Conservation (phyloP, 2,888 invertebrate genomes). For the Saturnia pavonia region DNA sequence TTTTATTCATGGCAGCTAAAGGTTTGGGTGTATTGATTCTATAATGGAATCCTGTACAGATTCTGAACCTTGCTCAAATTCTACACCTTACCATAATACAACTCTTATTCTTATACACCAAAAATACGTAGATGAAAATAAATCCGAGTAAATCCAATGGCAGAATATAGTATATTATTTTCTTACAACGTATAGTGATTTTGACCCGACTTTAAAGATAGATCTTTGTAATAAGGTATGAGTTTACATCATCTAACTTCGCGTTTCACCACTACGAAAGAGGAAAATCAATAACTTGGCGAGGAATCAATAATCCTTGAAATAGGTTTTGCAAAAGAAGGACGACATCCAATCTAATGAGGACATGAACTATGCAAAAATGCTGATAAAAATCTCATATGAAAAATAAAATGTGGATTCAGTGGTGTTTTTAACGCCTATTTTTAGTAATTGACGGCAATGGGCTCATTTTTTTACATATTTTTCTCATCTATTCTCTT, state of each 20-base stretch:
- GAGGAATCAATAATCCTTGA: too few species aligned
- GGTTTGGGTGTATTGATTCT: too few species aligned
- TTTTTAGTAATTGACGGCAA: background rate
- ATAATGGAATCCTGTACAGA: background rate
- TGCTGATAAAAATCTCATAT: background rate
- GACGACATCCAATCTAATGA: background rate
- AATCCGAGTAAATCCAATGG: background rate
- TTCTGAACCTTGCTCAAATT: background rate
- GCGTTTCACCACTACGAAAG: constrained; percentile 13
- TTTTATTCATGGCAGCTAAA: too few species aligned
- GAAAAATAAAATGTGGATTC: background rate
- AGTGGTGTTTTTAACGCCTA: background rate
- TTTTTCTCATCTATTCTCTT: too few species aligned
- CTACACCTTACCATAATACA: background rate
- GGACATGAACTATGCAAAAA: background rate
- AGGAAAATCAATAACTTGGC: too few species aligned
- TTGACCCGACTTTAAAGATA: constrained; percentile 16
- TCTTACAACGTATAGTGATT: constrained; percentile 9
- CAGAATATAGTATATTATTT: background rate
- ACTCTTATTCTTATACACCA: background rate
- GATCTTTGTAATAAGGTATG: constrained; percentile 22
- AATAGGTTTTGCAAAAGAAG: too few species aligned
- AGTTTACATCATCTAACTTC: background rate
- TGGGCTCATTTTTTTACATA: background rate
- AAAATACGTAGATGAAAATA: background rate